Conservation (phyloP, 2,888 invertebrate species). For the Ellobium chinense region DNA sequence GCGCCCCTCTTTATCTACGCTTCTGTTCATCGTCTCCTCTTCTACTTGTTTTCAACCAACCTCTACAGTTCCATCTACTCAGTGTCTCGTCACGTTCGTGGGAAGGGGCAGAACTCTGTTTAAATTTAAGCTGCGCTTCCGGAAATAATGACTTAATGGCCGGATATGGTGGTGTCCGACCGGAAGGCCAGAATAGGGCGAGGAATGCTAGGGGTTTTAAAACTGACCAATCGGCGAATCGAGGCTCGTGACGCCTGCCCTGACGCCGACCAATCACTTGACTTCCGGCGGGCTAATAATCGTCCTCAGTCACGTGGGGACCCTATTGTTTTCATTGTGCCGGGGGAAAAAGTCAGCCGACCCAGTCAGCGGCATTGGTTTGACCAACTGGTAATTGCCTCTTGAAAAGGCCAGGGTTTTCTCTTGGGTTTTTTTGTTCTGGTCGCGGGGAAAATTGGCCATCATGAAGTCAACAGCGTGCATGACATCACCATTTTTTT, state of each 20-base stretch:
- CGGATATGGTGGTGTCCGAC: constrained; percentile 1
- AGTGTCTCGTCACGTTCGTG: not conserved
- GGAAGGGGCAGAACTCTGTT: not conserved
- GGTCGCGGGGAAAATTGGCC: not conserved
- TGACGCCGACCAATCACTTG: not conserved
- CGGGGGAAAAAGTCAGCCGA: not conserved
- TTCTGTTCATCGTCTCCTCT: too few species aligned
- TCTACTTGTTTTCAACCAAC: too few species aligned
- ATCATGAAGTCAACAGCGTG: not conserved
- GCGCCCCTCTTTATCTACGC: too few species aligned
- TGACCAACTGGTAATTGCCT: not conserved
- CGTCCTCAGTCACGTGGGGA: not conserved
- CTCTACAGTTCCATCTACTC: too few species aligned
- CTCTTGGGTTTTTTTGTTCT: not conserved
- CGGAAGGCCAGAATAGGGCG: not conserved
- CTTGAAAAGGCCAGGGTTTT: too few species aligned
- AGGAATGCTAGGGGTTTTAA: not conserved
- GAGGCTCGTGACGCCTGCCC: not conserved
- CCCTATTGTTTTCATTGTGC: not conserved
- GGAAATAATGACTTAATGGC: constrained; percentile 13
- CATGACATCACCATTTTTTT: too few species aligned
- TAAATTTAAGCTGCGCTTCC: not conserved
- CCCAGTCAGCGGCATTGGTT: not conserved
- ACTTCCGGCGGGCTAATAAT: not conserved
- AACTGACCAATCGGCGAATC: not conserved